Evolutionary conservation across 2,888 invertebrate genomes (phyloP), one percentile per base, ranked within the genome.

Genomic region (Cheilosia impressa): DNA sequence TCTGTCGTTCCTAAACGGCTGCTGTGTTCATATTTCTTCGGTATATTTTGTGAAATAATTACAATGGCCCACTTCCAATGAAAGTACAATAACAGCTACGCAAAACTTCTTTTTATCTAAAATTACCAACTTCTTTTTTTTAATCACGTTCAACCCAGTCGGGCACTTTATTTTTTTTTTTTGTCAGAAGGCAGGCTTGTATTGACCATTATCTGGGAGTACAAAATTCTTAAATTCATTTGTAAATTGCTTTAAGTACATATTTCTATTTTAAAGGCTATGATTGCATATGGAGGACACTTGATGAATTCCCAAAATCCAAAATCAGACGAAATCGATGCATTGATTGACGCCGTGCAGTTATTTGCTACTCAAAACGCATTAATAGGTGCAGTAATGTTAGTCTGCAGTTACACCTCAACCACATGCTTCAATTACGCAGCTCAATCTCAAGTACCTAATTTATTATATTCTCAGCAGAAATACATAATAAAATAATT

Each of bases 341-440:
- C 88, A 0, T 93, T 96, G 45, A 88, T 94, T 69, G 90, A 92
- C 0, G 93, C 93, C 0, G 92, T 96, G 0, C 89, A 90, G 50
- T 88, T 90, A 10, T 96, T 96, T 89, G 94, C 95, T 0, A 90
- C 95, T 9, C 93, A 94, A 87, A 96, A 96, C 90, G 91, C 93
- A 1, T 89, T 94, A 4, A 92, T 96, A 50, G 96, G 96, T 60
- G 90, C 92, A 0, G 90, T 93, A 0, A 94, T 96, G 90, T 91
- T 96, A 0, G 60, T 94, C 0, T 91, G 95, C 78, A 94, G 95
- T 69, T 96, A 96, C 89, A 87, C 94, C 6, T 94, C 95, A 0
- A 94, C 96, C 0, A 94, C 95, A 4, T 88, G 94, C 2, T 95
- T 96, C 92, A 96, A 96, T 90, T 94, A 94, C 78, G 93, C 95